phyloP scores from a whole-genome alignment of 2,113 vertebrate genomes.

The Melanotaenia duboulayi region DNA sequence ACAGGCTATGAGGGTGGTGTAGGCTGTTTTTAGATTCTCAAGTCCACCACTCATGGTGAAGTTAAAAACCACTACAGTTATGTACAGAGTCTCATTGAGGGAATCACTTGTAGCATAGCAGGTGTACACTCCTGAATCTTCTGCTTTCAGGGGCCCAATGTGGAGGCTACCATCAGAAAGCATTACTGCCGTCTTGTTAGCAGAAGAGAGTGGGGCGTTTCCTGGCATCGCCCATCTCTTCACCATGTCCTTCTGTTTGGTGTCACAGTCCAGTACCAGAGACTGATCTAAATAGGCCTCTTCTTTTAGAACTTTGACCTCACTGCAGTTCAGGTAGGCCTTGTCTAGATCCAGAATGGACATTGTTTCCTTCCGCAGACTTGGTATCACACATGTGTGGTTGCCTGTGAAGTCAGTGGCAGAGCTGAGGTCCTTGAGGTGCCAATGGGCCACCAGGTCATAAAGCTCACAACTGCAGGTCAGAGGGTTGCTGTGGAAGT shows the following conservation, averaged over 20 bases:
- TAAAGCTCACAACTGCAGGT: conserved; percentile 89
- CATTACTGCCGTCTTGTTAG: conserved; percentile 76
- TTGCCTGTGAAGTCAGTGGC: conserved; percentile 88
- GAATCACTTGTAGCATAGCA: conserved; percentile 89
- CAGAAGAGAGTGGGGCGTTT: conserved; percentile 77
- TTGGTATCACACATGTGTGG: conserved; percentile 79
- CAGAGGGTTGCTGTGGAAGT: conserved; percentile 92
- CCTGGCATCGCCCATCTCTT: conserved; percentile 89
- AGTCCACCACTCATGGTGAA: conserved; percentile 84
- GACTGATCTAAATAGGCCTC: conserved; percentile 87
- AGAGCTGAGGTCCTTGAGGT: conserved; percentile 85
- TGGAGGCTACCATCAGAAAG: conserved; percentile 83
- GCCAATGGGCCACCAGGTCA: conserved; percentile 87
- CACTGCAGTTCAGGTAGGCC: conserved; percentile 91
- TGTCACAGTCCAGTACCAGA: conserved; percentile 89
- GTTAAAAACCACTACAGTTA: conserved; percentile 91
- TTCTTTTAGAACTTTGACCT: conserved; percentile 82
- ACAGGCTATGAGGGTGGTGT: conserved; percentile 94
- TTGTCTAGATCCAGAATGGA: conserved; percentile 80
- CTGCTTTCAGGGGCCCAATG: conserved; percentile 80
- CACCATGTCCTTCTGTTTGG: conserved; percentile 80
- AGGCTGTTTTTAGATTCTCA: conserved; percentile 94
- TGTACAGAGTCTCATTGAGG: conserved; percentile 91
- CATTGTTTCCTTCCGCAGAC: conserved; percentile 62
- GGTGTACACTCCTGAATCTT: conserved; percentile 91